Percentiles rank a stretch among this genome's conserved stretches.
These are phyloP conservation scores for Strigops habroptila DNA, from an alignment of 2,113 vertebrate genomes.

Conservation along the genomic window DNA sequence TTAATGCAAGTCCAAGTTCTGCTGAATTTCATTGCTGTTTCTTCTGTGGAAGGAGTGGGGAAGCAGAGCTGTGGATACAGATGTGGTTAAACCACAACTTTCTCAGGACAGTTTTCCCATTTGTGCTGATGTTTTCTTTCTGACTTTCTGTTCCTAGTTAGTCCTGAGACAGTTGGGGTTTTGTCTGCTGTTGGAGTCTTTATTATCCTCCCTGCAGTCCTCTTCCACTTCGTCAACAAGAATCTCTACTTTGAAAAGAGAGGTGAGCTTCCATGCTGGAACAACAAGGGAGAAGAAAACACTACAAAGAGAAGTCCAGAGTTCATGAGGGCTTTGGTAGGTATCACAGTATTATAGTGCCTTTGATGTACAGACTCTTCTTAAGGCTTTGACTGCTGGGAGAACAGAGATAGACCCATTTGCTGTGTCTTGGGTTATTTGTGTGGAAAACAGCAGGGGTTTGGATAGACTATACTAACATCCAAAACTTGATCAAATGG, in stretches of 20 bases:
- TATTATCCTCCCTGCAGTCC: slow-evolving; percentile 78
- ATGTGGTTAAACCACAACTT: background rate
- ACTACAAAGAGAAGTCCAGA: slow-evolving; percentile 60
- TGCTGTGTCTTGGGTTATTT: background rate
- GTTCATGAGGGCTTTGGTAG: slow-evolving; percentile 78
- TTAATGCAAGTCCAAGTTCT: background rate
- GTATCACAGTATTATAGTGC: background rate
- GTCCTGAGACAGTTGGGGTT: slow-evolving; percentile 79
- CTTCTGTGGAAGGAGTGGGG: background rate
- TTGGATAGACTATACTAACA: background rate
- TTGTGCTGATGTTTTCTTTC: background rate
- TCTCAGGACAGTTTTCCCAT: background rate
- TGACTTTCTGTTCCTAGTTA: slow-evolving; percentile 70
- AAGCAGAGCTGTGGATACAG: background rate
- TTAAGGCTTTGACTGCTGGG: background rate
- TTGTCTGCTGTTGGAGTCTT: slow-evolving; percentile 82
- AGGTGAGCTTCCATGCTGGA: slow-evolving; percentile 75
- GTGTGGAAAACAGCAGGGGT: background rate
- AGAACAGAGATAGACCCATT: background rate
- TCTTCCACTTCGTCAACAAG: slow-evolving; percentile 88
- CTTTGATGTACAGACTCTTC: background rate
- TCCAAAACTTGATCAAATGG: background rate
- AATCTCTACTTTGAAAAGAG: slow-evolving; percentile 84
- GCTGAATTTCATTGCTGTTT: background rate
- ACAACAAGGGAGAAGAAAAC: slow-evolving; percentile 64